Conservation (phyloP, 2,888 invertebrate genomes). For the Caenorhabditis plicata region DNA sequence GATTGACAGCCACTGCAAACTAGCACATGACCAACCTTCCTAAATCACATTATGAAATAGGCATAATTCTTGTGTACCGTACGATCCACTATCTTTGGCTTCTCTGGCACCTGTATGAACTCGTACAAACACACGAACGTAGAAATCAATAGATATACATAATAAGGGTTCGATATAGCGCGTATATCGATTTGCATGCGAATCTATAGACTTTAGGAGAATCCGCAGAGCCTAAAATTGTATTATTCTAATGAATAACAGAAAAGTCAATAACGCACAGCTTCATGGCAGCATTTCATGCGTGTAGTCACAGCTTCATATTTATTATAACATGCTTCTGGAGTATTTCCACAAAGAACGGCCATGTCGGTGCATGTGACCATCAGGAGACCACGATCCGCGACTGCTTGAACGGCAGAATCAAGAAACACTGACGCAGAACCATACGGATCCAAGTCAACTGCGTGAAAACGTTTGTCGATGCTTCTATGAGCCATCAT, state of each 20-base stretch:
- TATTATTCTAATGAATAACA: constrained; percentile 5
- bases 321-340: constrained; percentile 88
- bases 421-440: constrained; percentile 90
- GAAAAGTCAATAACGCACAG: constrained; percentile 71
- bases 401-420: constrained; percentile 75
- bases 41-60: too few relatives aligned
- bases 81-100: constrained; percentile 85
- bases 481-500: constrained; percentile 80
- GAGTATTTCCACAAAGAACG: constrained; percentile 88
- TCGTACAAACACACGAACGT: constrained; percentile 87
- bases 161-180: constrained; percentile 87
- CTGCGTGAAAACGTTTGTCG: constrained; percentile 78
- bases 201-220: constrained; percentile 83
- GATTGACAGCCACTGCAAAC: constrained; percentile 88
- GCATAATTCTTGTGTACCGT: constrained; percentile 19
- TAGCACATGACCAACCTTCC: constrained; percentile 84
- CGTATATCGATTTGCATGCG: constrained; percentile 88
- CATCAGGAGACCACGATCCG: constrained; percentile 74
- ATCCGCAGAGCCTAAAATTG: constrained; percentile 81
- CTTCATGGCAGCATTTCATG: constrained; percentile 88
- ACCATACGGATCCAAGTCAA: constrained; percentile 97
- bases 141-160: constrained; percentile 92
- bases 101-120: constrained; percentile 79
- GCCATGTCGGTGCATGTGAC: constrained; percentile 96
- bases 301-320: constrained; percentile 88